Evolutionary conservation across 2,113 vertebrate genomes (phyloP).

Genomic region (Phainopepla nitens): DNA sequence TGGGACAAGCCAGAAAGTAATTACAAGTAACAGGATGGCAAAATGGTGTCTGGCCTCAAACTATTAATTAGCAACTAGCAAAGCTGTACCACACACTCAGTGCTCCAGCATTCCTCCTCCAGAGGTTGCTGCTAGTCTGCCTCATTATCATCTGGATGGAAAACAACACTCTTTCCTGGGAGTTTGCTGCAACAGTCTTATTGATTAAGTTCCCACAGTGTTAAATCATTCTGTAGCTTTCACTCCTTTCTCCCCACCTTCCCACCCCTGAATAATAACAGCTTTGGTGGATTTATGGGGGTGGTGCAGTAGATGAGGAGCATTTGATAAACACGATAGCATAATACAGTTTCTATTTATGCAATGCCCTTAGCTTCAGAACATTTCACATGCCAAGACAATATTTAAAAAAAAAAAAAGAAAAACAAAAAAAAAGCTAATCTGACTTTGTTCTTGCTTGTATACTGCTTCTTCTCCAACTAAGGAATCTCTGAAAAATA

Average conservation of each 20-base stretch:
- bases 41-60: constrained; percentile 68
- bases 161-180: constrained; percentile 77
- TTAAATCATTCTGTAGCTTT: constrained; percentile 80
- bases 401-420: constrained; percentile 56
- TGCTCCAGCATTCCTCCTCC: constrained; percentile 71
- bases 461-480: not conserved
- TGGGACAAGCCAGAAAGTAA: constrained; percentile 65
- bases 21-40: constrained; percentile 56
- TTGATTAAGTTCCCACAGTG: constrained; percentile 81
- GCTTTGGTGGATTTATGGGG: constrained; percentile 71
- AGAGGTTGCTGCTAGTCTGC: constrained; percentile 75
- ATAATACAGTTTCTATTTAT: constrained; percentile 54
- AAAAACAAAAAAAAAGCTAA: constrained; percentile 63
- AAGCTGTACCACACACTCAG: constrained; percentile 66
- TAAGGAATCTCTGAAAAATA: not conserved
- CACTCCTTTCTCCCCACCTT: constrained; percentile 69
- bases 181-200: constrained; percentile 73
- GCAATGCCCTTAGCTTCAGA: constrained; percentile 20
- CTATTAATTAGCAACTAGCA: constrained; percentile 78
- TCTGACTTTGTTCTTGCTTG: constrained; percentile 44
- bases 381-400: constrained; percentile 27
- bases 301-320: constrained; percentile 51
- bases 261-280: constrained; percentile 77
- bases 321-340: constrained; percentile 40
- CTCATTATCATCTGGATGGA: constrained; percentile 81